Evolutionary conservation across 1,140 invertebrate species (phyloP).

Genomic region (Diprion similis): DNA sequence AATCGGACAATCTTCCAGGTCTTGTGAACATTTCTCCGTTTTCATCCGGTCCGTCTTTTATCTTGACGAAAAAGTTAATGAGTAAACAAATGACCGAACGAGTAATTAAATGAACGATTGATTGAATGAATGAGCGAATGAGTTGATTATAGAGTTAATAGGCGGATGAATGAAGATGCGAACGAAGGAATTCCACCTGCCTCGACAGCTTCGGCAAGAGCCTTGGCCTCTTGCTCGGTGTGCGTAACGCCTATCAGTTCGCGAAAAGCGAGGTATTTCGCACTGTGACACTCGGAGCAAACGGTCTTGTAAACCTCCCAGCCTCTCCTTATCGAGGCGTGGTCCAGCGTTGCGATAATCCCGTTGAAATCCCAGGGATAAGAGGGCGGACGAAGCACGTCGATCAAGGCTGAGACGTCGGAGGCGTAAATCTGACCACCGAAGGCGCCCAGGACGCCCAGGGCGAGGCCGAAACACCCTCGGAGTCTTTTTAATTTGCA

Average conservation of each 20-base stretch:
- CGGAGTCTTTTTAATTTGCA: too few relatives aligned
- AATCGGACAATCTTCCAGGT: constrained; percentile 91
- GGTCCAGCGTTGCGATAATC: constrained; percentile 79
- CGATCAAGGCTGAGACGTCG: constrained; percentile 25
- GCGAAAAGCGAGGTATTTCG: constrained; percentile 89
- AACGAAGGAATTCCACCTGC: constrained; percentile 36
- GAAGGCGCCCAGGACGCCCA: too few relatives aligned
- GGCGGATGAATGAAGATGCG: too few relatives aligned
- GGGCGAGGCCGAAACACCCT: too few relatives aligned
- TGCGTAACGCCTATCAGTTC: constrained; percentile 88
- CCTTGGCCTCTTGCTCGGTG: constrained; percentile 90
- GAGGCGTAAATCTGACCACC: constrained; percentile 10
- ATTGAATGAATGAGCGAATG: too few relatives aligned
- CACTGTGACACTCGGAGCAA: constrained; percentile 95
- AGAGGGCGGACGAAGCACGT: constrained; percentile 71
- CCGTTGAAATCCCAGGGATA: constrained; percentile 87
- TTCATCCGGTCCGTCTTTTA: constrained; percentile 93
- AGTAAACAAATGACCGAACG: too few relatives aligned
- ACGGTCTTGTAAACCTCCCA: constrained; percentile 98
- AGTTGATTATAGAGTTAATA: too few relatives aligned
- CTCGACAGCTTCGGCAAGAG: constrained; percentile 85
- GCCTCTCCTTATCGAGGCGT: constrained; percentile 88
- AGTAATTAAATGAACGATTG: too few relatives aligned
- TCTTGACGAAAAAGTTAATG: constrained; percentile 49
- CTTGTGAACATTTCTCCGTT: constrained; percentile 87